Conservation (phyloP, 2,888 invertebrate species). For the Helicoverpa assulta region DNA sequence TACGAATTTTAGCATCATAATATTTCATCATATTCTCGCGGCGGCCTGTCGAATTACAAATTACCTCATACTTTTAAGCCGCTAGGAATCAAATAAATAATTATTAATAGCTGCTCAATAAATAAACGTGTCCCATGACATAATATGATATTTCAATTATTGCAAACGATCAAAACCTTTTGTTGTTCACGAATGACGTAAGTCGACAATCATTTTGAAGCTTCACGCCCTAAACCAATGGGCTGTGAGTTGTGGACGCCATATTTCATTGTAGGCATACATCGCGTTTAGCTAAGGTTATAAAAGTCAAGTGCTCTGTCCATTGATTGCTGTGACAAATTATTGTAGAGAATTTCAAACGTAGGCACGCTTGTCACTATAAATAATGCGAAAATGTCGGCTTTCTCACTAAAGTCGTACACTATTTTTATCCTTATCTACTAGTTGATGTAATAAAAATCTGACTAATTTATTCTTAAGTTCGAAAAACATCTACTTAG, state of each 20-base stretch:
- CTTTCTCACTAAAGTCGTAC: background rate
- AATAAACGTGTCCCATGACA: background rate
- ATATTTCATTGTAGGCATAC: constrained; percentile 27
- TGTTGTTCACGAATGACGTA: constrained; percentile 47
- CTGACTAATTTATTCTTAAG: background rate
- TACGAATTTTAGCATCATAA: background rate
- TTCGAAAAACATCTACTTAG: too few species aligned
- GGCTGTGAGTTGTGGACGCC: constrained; percentile 17
- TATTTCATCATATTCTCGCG: constrained; percentile 2
- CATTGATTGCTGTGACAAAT: constrained; percentile 41
- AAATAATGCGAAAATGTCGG: constrained; percentile 15
- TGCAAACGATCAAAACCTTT: constrained; percentile 15
- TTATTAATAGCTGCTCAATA: constrained; percentile 3
- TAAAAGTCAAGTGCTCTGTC: constrained; percentile 37
- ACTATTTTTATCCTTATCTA: background rate
- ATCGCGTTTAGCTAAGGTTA: constrained; percentile 32
- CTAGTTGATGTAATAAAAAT: background rate
- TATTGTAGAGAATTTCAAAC: constrained; percentile 16
- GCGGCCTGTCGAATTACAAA: background rate
- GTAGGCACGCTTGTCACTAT: constrained; percentile 17
- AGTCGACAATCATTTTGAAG: constrained; percentile 36
- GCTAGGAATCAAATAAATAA: constrained; percentile 35
- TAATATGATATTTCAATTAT: constrained; percentile 13
- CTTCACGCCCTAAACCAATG: constrained; percentile 26
- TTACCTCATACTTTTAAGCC: constrained; percentile 20